Conservation (phyloP, 2,888 invertebrate species). For the Chloroclystis v-ata region DNA sequence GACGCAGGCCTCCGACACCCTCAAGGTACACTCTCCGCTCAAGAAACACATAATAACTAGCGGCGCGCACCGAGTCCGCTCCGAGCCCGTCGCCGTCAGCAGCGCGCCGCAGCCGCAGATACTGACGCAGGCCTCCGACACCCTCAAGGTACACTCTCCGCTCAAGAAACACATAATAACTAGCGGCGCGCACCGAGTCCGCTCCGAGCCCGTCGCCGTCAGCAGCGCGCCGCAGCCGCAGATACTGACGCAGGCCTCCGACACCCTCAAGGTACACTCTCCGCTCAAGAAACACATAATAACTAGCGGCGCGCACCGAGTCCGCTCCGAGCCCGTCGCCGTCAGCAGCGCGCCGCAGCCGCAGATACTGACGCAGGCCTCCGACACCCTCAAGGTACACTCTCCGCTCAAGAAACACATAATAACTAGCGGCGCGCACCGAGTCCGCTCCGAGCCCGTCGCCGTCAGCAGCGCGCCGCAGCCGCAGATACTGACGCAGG, state of each 20-base stretch:
- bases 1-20: slow-evolving; percentile 58
- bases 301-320: neutral
- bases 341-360: neutral
- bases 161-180: neutral
- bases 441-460: neutral
- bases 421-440: neutral
- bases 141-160: slow-evolving; percentile 47
- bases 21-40: slow-evolving; percentile 53
- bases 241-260: no score
- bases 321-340: neutral
- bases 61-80: slow-evolving; percentile 39
- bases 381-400: slow-evolving; percentile 32
- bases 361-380: no score
- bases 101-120: slow-evolving; percentile 46
- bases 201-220: neutral
- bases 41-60: slow-evolving; percentile 66
- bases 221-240: neutral
- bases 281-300: slow-evolving; percentile 17
- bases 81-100: slow-evolving; percentile 33
- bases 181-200: neutral
- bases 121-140: slow-evolving; percentile 61
- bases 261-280: slow-evolving; percentile 41
- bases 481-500: no score
- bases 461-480: neutral
- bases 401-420: slow-evolving; percentile 33